Base-by-base conservation (phyloP, 2,113 vertebrate species). In the Oncorhynchus clarkii region DNA sequence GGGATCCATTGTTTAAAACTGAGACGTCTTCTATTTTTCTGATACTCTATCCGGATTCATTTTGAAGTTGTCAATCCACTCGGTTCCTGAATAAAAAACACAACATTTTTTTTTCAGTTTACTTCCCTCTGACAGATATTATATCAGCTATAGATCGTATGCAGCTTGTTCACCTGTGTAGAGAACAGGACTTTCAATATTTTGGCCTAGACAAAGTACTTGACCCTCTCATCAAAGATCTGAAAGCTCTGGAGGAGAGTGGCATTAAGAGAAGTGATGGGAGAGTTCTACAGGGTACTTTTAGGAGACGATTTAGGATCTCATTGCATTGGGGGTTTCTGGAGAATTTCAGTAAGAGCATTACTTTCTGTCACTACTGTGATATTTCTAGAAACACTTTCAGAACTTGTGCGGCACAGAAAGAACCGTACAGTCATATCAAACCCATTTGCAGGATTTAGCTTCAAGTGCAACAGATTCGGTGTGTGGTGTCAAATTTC, bases 261-360 rank as follows among this genome's bases (percentile, higher is more conserved):
- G 62, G 71, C 12, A 73, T 82, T 27, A 29, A 70, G 22, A 22
- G 75, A 26, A 51, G 34, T 39, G 71, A 76, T 79, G 76, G 74
- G 51, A 31, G 64, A 49, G 66, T 70, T 8, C n/a, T 24, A 13
- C 77, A 60, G 67, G 72, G 75, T 29, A 60, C 51, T 18, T 5
- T 87, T 72, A 22, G 86, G 86, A 3, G 73, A 85, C 45, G 84
- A 82, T 60, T 8, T 79, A 2, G 71, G 77, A 1, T 83, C 81
- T 34, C 79, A 79, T n/a, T 24, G 20, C 29, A 75, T 79, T 57
- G 78, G 76, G 82, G 78, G 9, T 85, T 83, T 74, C 8, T 72
- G 67, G 74, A 75, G 29, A 83, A 79, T 76, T 79, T 87, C 70
- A 83, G 86, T 39, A 20, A 4, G 22, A 79, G 65, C 34, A 9